A percentile compares a stretch with the other conserved stretches of the same genome.
Evolutionary conservation across 2,797 vertebrate genomes (phyloP).

Genomic region (Spinus olivaceus): DNA sequence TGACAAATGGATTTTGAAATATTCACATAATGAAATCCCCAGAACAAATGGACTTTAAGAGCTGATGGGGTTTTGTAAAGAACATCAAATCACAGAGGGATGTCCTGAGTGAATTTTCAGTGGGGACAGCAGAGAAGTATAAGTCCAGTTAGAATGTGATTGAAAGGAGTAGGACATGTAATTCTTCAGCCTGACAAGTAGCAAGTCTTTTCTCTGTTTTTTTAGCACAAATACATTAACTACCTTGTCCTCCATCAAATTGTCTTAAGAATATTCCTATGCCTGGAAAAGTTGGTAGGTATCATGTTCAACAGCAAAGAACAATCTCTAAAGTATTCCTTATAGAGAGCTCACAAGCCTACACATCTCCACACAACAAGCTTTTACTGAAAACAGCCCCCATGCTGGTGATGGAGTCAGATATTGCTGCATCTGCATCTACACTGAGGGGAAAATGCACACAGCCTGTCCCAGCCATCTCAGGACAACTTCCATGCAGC

Average conservation of each 20-base stretch:
- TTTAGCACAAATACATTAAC: neutral
- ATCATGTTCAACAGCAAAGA: neutral
- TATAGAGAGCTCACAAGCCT: neutral
- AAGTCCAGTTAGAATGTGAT: neutral
- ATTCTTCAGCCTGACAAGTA: neutral
- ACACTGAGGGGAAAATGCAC: neutral
- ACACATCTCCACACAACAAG: neutral
- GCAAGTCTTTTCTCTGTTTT: neutral
- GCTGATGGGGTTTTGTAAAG: neutral
- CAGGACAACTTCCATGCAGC: neutral
- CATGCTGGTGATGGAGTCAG: neutral
- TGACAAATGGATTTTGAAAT: constrained; percentile 49
- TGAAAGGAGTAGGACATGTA: neutral
- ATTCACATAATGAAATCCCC: constrained; percentile 36
- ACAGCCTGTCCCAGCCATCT: neutral
- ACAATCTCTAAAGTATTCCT: neutral
- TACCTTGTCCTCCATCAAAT: neutral
- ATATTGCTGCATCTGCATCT: neutral
- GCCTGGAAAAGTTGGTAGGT: neutral
- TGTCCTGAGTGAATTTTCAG: constrained; percentile 1
- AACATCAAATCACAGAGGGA: neutral
- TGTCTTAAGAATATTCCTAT: neutral
- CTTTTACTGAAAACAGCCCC: neutral
- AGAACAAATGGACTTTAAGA: neutral
- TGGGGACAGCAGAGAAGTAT: neutral